Evolutionary conservation across 2,888 invertebrate species (phyloP).

Genomic region (Nysson spinosus): DNA sequence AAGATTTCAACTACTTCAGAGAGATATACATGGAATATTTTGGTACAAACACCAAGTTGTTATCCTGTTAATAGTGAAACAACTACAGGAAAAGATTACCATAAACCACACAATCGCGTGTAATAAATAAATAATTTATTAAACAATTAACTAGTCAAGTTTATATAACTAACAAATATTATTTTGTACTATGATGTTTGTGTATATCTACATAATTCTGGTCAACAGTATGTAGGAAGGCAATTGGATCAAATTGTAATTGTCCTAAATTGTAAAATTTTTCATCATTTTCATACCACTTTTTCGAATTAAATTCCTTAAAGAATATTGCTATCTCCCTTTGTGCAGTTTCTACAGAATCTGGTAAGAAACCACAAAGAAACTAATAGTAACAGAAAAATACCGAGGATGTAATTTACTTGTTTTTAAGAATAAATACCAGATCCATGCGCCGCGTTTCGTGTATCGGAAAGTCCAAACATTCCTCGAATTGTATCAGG

Average conservation of each 20-base stretch:
- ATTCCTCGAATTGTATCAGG: constrained; percentile 89
- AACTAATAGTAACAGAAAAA: background rate
- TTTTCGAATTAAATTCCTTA: constrained; percentile 85
- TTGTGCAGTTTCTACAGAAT: constrained; percentile 85
- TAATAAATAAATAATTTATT: constrained; percentile 32
- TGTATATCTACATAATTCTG: constrained; percentile 29
- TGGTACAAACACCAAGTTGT: constrained; percentile 29
- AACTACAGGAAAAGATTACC: too few relatives aligned
- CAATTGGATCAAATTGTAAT: constrained; percentile 79
- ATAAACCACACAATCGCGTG: too few relatives aligned
- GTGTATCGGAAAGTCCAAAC: constrained; percentile 94
- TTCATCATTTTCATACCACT: constrained; percentile 83
- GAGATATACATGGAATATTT: constrained; percentile 56
- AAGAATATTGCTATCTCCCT: constrained; percentile 91
- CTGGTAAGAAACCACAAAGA: constrained; percentile 78
- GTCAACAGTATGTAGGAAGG: constrained; percentile 79
- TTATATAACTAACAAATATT: constrained; percentile 8
- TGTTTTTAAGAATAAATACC: constrained; percentile 79
- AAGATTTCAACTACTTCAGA: constrained; percentile 48
- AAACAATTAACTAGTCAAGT: background rate
- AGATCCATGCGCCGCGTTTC: constrained; percentile 96
- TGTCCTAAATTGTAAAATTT: constrained; percentile 75
- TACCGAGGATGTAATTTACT: background rate
- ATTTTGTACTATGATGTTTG: constrained; percentile 16
- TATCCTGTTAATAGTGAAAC: constrained; percentile 1